Base-by-base conservation (phyloP, 1,140 invertebrate genomes). In the Apis cerana region DNA sequence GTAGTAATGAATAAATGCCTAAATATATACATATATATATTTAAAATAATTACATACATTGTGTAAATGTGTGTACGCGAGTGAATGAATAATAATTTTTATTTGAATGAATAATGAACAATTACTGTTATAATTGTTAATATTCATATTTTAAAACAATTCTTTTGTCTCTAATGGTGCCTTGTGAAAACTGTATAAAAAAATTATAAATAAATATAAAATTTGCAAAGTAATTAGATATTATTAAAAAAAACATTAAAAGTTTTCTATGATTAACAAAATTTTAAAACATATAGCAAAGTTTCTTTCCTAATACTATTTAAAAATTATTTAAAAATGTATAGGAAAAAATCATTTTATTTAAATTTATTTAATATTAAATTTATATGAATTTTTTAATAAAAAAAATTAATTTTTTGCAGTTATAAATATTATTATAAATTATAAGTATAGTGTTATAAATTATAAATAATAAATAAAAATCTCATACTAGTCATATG, bases 101-200 rank as follows among this genome's bases (percentile, higher is more conserved):
- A 68, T 33, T 33, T 33, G 33, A 33, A 33, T 19, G 48, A 70
- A 62, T 59, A 56, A 23, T 43, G 27, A 33, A 52, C 64, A 33
- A 58, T 80, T 50, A 80, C 65, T 43, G 33, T 43, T 80, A 58
- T 80, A 33, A 80, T 71, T 80, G n/a, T 75, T 75, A 82, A 64
- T 50, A 27, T 80, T 43, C 82, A 75, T 86, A 84, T 84, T 69
- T 59, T 77, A 48, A 68, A 81, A 54, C 17, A 81, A 86, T 62
- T 84, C 56, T 71, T 23, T 43, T 43, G 33, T 43, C 5, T 43
- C 5, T 43, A 85, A 86, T 65, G 68, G 85, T 86, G 85, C 85
- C 85, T 86, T 86, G 78, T 72, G 67, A 52, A 71, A 76, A 54
- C 64, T 82, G 72, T 84, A 77, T 81, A 80, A 33, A 74, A 80